Base-by-base conservation (phyloP, 2,113 vertebrate genomes). In the Sylvilagus bachmani region DNA sequence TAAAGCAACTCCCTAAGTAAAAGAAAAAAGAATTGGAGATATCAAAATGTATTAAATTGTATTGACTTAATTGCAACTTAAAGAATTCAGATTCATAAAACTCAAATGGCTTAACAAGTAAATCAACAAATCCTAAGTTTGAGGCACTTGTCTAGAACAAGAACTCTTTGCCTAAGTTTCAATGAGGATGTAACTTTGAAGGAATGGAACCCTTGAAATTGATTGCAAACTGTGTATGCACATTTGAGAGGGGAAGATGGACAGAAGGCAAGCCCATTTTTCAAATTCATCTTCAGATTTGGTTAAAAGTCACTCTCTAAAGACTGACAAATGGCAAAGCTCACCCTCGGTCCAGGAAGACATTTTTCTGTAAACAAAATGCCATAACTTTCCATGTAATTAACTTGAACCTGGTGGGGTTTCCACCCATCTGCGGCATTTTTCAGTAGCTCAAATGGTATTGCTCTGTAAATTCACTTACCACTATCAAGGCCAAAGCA, bases 21-120 rank as follows among this genome's bases (percentile, higher is more conserved):
- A 93, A 84, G 17, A 80, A 79, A 96, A 83, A 38, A 4, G 81
- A 75, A 64, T 24, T 36, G 61, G 29, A 58, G 16, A 1, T 85
- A 33, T 94, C 66, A 44, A 70, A 86, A 80, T 93, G 27, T 95
- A 78, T 62, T 90, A 58, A 3, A 44, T 13, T 49, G 36, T 8
- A 12, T n/a, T 80, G 12, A 7, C 10, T 51, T 89, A 70, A 85
- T 10, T 81, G 10, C 0, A 58, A 58, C 17, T 62, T 73, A 62
- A 96, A 93, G 73, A 94, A 85, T 44, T 27, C 70, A 10, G 9
- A 67, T 79, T 78, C 64, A 70, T 13, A 74, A 90, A 78, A 73
- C 58, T 16, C 27, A 87, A 81, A 73, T 36, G 10, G 27, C 38
- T 93, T 69, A 51, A 91, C 51, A 64, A 53, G 90, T 12, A 79